phyloP scores from a whole-genome alignment of 2,113 vertebrate genomes.

The Dicrurus megarhynchus region DNA sequence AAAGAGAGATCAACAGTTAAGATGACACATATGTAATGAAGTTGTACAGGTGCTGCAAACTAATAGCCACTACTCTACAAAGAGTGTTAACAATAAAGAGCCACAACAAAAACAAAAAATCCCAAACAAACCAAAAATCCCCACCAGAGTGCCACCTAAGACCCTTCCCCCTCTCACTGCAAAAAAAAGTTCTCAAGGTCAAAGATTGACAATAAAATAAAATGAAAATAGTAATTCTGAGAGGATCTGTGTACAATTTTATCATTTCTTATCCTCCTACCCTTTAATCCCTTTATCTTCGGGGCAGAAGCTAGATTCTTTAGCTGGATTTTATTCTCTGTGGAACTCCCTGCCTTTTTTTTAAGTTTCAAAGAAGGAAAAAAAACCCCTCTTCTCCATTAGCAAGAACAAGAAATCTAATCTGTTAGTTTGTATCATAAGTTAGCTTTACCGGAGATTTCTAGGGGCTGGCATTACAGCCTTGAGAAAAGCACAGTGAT shows the following conservation, averaged over 20 bases:
- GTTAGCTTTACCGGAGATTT: not conserved
- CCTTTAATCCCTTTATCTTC: not conserved
- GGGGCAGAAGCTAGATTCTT: not conserved
- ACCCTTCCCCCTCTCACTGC: not conserved
- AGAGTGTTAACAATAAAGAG: not conserved
- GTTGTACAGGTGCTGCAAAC: not conserved
- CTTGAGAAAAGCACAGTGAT: not conserved
- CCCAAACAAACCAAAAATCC: accelerated
- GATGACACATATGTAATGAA: not conserved
- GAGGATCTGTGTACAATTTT: not conserved
- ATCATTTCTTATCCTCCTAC: not conserved
- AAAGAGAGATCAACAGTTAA: not conserved
- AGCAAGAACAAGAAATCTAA: not conserved
- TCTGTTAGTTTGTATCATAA: not conserved
- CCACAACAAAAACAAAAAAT: not conserved
- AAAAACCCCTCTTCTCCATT: not conserved
- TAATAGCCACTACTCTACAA: not conserved
- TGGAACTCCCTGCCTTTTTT: not conserved
- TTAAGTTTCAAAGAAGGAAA: not conserved
- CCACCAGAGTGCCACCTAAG: not conserved
- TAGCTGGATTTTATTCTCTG: not conserved
- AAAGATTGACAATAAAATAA: not conserved
- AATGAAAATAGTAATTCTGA: not conserved
- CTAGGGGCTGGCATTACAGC: not conserved
- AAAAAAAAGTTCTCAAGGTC: not conserved